Evolutionary conservation across 23 tunicate species (phyloP).

Genomic region (Botrylloides violaceus): DNA sequence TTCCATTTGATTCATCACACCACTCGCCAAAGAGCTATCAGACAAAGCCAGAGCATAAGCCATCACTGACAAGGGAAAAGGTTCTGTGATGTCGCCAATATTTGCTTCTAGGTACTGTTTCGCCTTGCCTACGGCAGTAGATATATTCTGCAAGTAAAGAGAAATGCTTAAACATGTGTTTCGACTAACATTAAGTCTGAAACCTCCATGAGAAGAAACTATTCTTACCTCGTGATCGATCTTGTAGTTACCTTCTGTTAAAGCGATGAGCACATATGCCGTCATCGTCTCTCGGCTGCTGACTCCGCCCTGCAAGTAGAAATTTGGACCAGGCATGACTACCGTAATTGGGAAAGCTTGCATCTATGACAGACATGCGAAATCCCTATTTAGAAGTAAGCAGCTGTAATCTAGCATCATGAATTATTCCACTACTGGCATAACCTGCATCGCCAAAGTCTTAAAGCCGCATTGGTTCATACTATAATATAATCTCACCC

Average conservation of each 20-base stretch:
- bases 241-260: slow-evolving; percentile 46
- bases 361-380: too few relatives aligned
- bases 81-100: slow-evolving; percentile 24
- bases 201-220: too few relatives aligned
- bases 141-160: background rate
- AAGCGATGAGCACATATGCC: slow-evolving; percentile 71
- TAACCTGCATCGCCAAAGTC: too few relatives aligned
- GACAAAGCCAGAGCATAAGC: slow-evolving; percentile 72
- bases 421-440: too few relatives aligned
- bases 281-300: slow-evolving; percentile 56
- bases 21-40: slow-evolving; percentile 43
- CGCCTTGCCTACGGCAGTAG: background rate
- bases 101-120: slow-evolving; percentile 37
- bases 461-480: too few relatives aligned
- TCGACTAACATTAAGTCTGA: too few relatives aligned
- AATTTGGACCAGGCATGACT: too few relatives aligned
- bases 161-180: too few relatives aligned
- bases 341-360: too few relatives aligned
- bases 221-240: background rate
- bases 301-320: slow-evolving; percentile 60
- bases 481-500: too few relatives aligned
- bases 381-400: too few relatives aligned
- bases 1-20: slow-evolving; percentile 37
- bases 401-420: too few relatives aligned
- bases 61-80: slow-evolving; percentile 61